Evolutionary conservation across 2,797 vertebrate species (phyloP), one percentile per base, ranked within the genome.

Genomic region (Cygnus olor): DNA sequence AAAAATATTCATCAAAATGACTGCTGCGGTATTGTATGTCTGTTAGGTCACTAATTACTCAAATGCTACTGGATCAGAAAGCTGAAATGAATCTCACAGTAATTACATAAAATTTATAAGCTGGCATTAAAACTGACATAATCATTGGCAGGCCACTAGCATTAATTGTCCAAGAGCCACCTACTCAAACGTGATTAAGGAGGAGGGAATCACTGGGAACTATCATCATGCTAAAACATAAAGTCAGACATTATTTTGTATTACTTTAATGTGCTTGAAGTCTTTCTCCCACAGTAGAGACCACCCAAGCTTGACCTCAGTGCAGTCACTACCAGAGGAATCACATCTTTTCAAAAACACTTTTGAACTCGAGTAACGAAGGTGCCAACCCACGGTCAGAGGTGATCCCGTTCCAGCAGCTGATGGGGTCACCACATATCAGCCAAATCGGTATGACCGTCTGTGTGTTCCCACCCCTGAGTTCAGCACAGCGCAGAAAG

Each of bases 31-130:
- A 86, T 2, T 78, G 45, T 38, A 21, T 32, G 45, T 57, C 79
- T 80, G 20, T 66, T 58, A 83, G 68, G 69, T 78, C 79, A 78
- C 40, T 87, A 90, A 89, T 85, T 83, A 88, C 22, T 89, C 77
- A 82, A 80, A 79, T 11, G 30, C 66, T 51, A 65, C 18, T 80
- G 79, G 57, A 82, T 66, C 2, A 1, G 72, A 95, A 90, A 87
- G 28, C 12, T 74, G 22, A 87, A 92, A 25, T 22, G 45, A 89
- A 64, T 53, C 66, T 86, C 70, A 49, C 6, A 60, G 60, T 64
- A 87, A 70, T 80, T 90, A 89, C 89, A 80, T 54, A 78, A 89
- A 63, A 88, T 71, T 36, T 80, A 89, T 47, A 94, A 83, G 28
- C 32, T 47, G 24, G 51, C 16, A 94, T 85, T 87, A 81, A 53